Base-by-base conservation (phyloP, 2,888 invertebrate species). In the Lepeophtheirus nordmannii region DNA sequence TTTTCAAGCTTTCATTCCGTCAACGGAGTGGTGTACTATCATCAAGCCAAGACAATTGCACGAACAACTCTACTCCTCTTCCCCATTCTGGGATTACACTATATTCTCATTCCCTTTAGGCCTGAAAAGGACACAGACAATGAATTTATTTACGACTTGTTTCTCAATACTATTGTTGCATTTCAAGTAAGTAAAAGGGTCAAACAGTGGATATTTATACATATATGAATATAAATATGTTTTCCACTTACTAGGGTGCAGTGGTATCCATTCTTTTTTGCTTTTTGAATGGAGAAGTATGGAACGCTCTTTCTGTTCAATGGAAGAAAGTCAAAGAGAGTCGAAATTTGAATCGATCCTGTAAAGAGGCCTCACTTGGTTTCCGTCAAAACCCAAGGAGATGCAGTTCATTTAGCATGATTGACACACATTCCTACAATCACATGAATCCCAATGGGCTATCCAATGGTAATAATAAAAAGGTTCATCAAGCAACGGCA, bases 341-440 rank as follows among this genome's bases (percentile, higher is more conserved):
- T n/a, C 53, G 53, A 46, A 17, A 46, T 17, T 46, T 46, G 53
- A 46, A 17, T 17, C 53, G 53, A 2, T 8, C 53, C 53, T 46
- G 53, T 8, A 46, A 46, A 17, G 53, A 46, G 8, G 53, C 7
- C 1, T 46, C 53, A 1, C 53, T 46, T 46, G 53, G 53, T 17
- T 46, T 46, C 53, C 53, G 53, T 14, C 53, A 46, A 46, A 46
- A 14, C 53, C 53, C 53, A 46, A 14, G 53, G 14, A 14, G 53
- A 14, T 46, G 53, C 53, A 46, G 53, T 17, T 46, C 53, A 2
- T 46, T 46, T 17, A 46, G 53, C 53, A 46, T 46, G 53, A 46
- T 46, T 46, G 53, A 46, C 53, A 46, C 53, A n/a, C 53, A 46
- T 46, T 46, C 53, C 53, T n/a, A 14, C 5, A 46, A 46, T 46